phyloP scores from a whole-genome alignment of 2,888 invertebrate genomes.

The Onchidella celtica region DNA sequence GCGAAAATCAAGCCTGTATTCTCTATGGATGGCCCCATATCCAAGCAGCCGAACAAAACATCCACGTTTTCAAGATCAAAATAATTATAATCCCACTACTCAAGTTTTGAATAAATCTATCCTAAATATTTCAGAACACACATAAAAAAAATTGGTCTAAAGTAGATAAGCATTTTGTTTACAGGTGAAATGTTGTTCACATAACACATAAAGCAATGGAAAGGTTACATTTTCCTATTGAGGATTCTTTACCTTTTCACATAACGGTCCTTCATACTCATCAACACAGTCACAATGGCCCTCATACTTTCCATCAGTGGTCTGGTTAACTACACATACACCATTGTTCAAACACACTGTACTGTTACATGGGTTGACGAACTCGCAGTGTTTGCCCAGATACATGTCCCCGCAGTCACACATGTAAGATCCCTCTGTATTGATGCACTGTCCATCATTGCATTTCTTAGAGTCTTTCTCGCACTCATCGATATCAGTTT shows the following conservation, averaged over 20 bases:
- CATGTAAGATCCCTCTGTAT: constrained; percentile 84
- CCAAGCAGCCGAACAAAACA: no score
- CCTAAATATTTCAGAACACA: no score
- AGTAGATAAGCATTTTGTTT: no score
- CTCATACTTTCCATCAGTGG: constrained; percentile 37
- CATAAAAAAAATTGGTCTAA: no score
- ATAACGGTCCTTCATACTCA: constrained; percentile 59
- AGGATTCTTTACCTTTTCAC: constrained; percentile 78
- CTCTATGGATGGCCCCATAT: no score
- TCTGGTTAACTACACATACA: constrained; percentile 51
- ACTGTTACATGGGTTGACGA: constrained; percentile 77
- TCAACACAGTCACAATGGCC: constrained; percentile 70
- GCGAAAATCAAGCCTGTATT: no score
- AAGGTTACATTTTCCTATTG: neutral
- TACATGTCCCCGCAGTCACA: constrained; percentile 82
- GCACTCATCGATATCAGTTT: constrained; percentile 70
- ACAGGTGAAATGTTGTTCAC: no score
- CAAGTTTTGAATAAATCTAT: no score
- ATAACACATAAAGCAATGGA: no score
- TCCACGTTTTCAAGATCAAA: no score
- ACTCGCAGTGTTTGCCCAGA: constrained; percentile 88
- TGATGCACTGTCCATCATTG: constrained; percentile 88
- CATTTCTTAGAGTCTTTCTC: constrained; percentile 80
- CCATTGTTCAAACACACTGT: constrained; percentile 63
- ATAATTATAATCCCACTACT: no score